Base-by-base conservation (phyloP, 2,797 vertebrate genomes). In the Sphaeramia orbicularis region DNA sequence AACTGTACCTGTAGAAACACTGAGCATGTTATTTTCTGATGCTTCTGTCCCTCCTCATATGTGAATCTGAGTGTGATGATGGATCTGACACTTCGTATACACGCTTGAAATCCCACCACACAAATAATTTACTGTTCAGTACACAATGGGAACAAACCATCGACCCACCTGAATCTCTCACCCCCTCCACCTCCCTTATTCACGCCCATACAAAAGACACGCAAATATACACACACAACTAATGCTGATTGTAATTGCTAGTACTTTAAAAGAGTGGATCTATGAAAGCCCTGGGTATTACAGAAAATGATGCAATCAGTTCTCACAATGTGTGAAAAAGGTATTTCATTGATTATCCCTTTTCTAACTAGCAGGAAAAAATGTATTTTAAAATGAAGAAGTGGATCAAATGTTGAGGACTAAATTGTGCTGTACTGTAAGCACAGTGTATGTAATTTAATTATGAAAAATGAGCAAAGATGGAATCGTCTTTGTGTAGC, bases 241-340 rank as follows among this genome's bases (percentile, higher is more conserved):
- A 37, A 63, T 57, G 45, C 56, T 42, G 12, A 65, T 59, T 70
- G 37, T 55, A 15, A 57, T 61, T 51, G 38, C 11, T 30, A 19
- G 65, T 40, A 7, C 15, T 49, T 45, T 12, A 18, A 10, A 18
- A 21, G 14, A 4, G 24, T 14, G 15, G 15, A 40, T 52, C 30
- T 10, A 24, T 37, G 6, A 67, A 32, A 73, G 36, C 40, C 18
- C 18, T 35, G 10, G 7, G 56, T 61, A 65, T 68, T 56, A 44
- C 50, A 30, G 6, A 14, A 49, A 45, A 49, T 58, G 51, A 24
- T 38, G 32, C n/a, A 37, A 54, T 49, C 6, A 1, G 43, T 16
- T 44, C 35, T 14, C 2, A 1, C 49, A 38, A 32, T 12, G 30
- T 48, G 13, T 14, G 6, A n/a, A 21, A 32, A 55, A 51, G 4